Evolutionary conservation across 2,113 vertebrate genomes (phyloP).

Genomic region (Tor tambroides): DNA sequence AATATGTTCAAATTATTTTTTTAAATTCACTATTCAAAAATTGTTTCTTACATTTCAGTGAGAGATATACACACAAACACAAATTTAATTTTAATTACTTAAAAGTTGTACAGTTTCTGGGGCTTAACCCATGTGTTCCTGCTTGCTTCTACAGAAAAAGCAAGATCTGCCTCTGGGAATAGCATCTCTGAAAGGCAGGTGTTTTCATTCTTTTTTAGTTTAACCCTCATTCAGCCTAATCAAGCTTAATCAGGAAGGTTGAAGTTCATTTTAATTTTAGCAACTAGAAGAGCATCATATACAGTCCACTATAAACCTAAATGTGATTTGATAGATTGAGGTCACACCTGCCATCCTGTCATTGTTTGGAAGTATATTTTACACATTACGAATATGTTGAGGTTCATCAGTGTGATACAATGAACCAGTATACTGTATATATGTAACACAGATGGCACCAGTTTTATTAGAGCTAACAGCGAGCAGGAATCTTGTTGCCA

Average conservation of each 20-base stretch:
- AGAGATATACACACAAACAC: too few relatives aligned
- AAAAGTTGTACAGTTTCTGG: background rate
- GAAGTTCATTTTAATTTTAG: background rate
- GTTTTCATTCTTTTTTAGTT: background rate
- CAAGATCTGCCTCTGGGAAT: background rate
- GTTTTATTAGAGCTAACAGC: conserved; percentile 74
- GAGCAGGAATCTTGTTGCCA: conserved; percentile 71
- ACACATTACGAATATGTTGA: background rate
- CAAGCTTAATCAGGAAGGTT: background rate
- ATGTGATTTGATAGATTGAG: background rate
- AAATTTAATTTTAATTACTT: too few relatives aligned
- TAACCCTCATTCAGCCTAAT: background rate
- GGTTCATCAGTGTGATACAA: conserved; percentile 21
- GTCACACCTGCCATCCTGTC: background rate
- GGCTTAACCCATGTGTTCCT: background rate
- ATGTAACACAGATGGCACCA: conserved; percentile 58
- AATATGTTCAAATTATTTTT: too few relatives aligned
- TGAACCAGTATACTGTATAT: conserved; percentile 30
- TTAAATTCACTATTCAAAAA: too few relatives aligned
- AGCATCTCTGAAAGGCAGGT: background rate
- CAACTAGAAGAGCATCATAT: background rate
- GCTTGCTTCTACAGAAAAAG: background rate
- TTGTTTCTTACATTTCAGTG: too few relatives aligned
- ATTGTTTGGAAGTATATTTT: background rate
- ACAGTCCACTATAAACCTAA: background rate